Base-by-base conservation (phyloP, 2,888 invertebrate genomes). In the Drosophila mulleri region DNA sequence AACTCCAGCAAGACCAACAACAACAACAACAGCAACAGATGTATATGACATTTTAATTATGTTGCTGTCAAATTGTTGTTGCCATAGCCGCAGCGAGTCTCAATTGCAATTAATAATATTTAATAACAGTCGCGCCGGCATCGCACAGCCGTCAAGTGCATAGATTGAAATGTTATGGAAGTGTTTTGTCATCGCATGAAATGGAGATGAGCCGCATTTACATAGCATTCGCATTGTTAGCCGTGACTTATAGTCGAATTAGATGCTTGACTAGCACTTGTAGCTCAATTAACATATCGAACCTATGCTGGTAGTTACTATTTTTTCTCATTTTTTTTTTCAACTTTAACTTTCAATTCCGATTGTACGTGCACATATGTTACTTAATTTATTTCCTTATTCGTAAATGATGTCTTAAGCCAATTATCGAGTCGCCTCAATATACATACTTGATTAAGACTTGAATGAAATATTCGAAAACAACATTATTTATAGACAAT, bases 1-100 rank as follows among this genome's bases (percentile, higher is more conserved):
- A 58, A 42, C 37, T 39, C 6, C n/a, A 54, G 6, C 39, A 41
- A 41, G 29, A 42, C 35, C 61, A 65, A 41, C 60, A 53, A 39
- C 37, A 48, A 39, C 14, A 35, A 18, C 26, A 42, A 47, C 37
- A 56, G 26, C 44, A 50, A 61, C 71, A 80, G 52, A 69, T 75
- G 70, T 58, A 74, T 75, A 83, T 87, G 88, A 88, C 87, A 88
- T 89, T 84, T 88, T 89, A 88, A 89, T 88, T 88, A 89, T 88
- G 89, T 78, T 85, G 67, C 88, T 88, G 88, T 87, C 89, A 87
- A 82, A 83, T 71, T 72, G 83, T 70, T 72, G 62, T 67, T 72
- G 69, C 53, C 45, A 47, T 2, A 29, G 29, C 29, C 29, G 29
- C 67, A 64, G 67, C 71, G 71, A 72, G 67, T 72, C 72, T 84